Conservation (phyloP, 2,113 vertebrate genomes). For the Stictonetta naevosa region DNA sequence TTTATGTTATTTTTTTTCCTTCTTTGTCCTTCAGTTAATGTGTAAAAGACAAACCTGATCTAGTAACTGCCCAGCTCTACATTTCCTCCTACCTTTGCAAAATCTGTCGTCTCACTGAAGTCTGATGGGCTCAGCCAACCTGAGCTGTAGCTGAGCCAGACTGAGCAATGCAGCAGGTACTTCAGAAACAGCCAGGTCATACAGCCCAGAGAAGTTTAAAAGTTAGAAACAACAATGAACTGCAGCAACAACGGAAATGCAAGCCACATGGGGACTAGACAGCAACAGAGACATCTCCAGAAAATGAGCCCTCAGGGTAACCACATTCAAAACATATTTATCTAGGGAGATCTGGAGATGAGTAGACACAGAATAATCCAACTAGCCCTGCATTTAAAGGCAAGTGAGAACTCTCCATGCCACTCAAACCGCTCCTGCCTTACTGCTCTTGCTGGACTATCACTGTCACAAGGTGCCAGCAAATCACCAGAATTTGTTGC, state of each 20-base stretch:
- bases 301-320: not conserved
- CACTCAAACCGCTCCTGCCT: not conserved
- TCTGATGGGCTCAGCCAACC: not conserved
- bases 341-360: not conserved
- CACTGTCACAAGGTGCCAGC: not conserved
- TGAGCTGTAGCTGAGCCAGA: rapidly evolving
- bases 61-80: not conserved
- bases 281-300: not conserved
- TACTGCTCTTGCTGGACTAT: not conserved
- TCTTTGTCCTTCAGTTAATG: not conserved
- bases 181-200: not conserved
- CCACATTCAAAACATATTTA: not conserved
- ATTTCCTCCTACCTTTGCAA: not conserved
- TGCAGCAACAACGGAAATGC: not conserved
- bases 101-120: not conserved
- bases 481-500: not conserved
- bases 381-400: not conserved
- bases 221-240: not conserved
- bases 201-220: not conserved
- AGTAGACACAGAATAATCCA: not conserved
- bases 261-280: not conserved
- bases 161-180: not conserved
- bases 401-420: not conserved
- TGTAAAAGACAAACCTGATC: not conserved
- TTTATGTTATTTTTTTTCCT: not conserved